Evolutionary conservation across 2,113 vertebrate species (phyloP).

Genomic region (Peromyscus californicus): DNA sequence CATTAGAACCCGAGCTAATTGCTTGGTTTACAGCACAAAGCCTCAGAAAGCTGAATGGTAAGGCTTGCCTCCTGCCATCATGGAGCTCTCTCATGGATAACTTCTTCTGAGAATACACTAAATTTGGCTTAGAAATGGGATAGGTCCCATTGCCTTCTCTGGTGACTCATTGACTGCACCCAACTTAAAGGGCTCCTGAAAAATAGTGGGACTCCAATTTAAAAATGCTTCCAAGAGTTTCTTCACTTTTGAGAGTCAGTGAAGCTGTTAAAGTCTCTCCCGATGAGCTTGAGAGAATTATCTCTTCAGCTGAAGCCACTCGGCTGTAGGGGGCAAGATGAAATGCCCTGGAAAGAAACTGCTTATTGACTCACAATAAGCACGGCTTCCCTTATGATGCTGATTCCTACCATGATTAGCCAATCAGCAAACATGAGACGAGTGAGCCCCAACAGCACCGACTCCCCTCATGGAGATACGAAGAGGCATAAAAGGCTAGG

Average conservation of each 20-base stretch:
- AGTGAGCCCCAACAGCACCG: not conserved
- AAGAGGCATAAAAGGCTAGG: not conserved
- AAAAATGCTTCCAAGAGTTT: conserved; percentile 16
- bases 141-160: not conserved
- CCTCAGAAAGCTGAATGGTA: not conserved
- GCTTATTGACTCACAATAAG: not conserved
- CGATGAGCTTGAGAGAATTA: not conserved
- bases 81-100: not conserved
- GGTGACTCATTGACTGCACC: not conserved
- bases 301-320: not conserved
- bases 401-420: not conserved
- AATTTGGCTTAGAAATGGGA: not conserved
- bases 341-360: not conserved
- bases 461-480: not conserved
- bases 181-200: not conserved
- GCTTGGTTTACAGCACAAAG: not conserved
- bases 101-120: not conserved
- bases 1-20: not conserved
- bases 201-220: conserved; percentile 44
- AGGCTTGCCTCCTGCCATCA: not conserved
- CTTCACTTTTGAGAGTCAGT: not conserved
- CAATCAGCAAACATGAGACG: not conserved
- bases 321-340: not conserved
- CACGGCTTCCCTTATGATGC: not conserved
- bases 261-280: conserved; percentile 13